Base-by-base conservation (phyloP, 2,888 invertebrate genomes). In the Choreutis nemorana region DNA sequence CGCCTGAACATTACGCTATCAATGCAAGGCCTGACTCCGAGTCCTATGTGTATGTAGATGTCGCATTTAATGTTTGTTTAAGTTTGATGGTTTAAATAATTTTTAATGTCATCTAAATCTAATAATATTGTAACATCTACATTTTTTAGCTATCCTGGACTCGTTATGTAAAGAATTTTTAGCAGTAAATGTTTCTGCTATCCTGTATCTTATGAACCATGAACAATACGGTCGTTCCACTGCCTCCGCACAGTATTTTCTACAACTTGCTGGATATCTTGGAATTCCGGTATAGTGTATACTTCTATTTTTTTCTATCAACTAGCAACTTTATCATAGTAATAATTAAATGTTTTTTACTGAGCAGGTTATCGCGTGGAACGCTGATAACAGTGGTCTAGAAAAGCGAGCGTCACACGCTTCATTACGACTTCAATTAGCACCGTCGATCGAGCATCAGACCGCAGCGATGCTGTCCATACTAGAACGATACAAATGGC, bases 401-500 rank as follows among this genome's bases (percentile, higher is more conserved):
- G 85, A 85, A 51, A 78, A 85, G 39, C 70, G 88, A 40, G 91
- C 92, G 22, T 91, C 93, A 14, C 91, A 94, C 66, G 91, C 92
- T 28, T 92, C 92, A 34, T 81, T 96, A 49, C 91, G 93, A 54
- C 83, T 95, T 41, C 97, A 97, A 72, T 82, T 98, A 64, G 97
- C 97, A 31, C 97, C 98, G 37, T 94, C 96, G 31, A 86, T 98
- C 48, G 94, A 94, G 68, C 97, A 98, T 64, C 97, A 96, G 75
- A 94, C 95, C 22, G 90, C 92, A 29, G 97, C 97, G 31, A 97
- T 97, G 95, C 71, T 97, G 49, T 92, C 93, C 57, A 92, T 98
- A 53, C 79, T 98, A 55, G 91, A 92, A 67, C 84, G 97, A 44
- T 97, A 97, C 81, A 94, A 94, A 71, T 96, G 96, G 96, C 93